Evolutionary conservation across 2,113 vertebrate genomes (phyloP).

Genomic region (Aptenodytes forsteri): DNA sequence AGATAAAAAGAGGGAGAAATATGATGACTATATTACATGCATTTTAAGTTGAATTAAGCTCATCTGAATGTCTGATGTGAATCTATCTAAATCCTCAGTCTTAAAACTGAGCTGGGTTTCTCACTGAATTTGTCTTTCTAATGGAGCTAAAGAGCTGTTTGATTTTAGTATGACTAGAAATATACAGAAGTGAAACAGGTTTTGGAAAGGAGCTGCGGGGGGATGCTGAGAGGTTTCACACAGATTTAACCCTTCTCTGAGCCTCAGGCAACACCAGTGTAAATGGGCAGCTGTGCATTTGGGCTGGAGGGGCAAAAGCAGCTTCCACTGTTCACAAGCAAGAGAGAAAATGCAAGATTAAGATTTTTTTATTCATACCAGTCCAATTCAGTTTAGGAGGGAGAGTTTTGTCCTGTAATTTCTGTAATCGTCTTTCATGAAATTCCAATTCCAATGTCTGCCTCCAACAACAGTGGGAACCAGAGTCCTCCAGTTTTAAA

Average conservation of each 20-base stretch:
- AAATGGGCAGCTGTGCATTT: background rate
- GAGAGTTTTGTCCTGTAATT: background rate
- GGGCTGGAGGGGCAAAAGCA: background rate
- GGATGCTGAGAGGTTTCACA: background rate
- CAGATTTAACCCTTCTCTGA: background rate
- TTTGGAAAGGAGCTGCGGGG: background rate
- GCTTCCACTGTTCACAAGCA: background rate
- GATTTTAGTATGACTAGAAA: background rate
- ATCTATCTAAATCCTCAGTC: background rate
- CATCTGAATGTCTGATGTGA: background rate
- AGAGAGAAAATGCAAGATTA: background rate
- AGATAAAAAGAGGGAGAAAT: slow-evolving; percentile 9
- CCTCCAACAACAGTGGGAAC: background rate
- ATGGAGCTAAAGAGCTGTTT: background rate
- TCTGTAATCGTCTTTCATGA: background rate
- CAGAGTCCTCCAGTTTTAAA: background rate
- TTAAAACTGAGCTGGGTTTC: slow-evolving; percentile 18
- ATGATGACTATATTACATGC: background rate
- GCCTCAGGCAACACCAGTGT: background rate
- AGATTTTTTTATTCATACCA: background rate
- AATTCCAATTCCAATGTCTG: background rate
- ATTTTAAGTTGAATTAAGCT: background rate
- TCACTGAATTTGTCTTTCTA: slow-evolving; percentile 16
- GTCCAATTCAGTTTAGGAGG: background rate
- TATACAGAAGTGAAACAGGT: background rate